These are phyloP conservation scores for Pangasius larnaudii DNA, from an alignment of 2,797 vertebrate species.

Conservation along the genomic window DNA sequence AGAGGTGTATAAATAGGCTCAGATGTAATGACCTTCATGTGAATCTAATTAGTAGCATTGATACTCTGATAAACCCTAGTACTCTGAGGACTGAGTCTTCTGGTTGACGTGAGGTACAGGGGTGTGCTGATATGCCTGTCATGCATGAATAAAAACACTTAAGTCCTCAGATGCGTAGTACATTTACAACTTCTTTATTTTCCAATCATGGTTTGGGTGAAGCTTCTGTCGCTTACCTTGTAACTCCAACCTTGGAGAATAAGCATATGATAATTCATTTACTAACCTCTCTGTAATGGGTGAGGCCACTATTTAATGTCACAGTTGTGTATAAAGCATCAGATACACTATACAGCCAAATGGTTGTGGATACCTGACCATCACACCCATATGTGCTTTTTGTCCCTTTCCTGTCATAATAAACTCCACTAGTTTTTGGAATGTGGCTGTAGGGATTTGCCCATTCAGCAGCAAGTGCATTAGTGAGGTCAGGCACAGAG, in stretches of 20 bases:
- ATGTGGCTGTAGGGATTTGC: neutral
- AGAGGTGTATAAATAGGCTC: neutral
- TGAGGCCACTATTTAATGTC: neutral
- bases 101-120: neutral
- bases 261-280: slow-evolving; percentile 2
- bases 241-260: neutral
- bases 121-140: neutral
- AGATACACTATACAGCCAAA: neutral
- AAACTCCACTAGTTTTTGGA: neutral
- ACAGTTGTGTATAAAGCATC: neutral
- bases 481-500: neutral
- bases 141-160: neutral
- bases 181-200: slow-evolving; percentile 4
- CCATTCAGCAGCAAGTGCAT: neutral
- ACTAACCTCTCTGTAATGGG: neutral
- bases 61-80: neutral
- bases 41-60: slow-evolving; percentile 10
- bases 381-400: neutral
- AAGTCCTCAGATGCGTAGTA: neutral
- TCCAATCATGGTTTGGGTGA: neutral
- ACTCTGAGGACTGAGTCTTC: neutral
- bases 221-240: neutral
- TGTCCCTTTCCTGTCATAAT: neutral
- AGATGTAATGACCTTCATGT: neutral
- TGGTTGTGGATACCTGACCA: neutral